These are phyloP conservation scores for Cassiopea xamachana DNA, from an alignment of 30 jellyfish, hydroid and myxozoan genomes.

Conservation along the genomic window DNA sequence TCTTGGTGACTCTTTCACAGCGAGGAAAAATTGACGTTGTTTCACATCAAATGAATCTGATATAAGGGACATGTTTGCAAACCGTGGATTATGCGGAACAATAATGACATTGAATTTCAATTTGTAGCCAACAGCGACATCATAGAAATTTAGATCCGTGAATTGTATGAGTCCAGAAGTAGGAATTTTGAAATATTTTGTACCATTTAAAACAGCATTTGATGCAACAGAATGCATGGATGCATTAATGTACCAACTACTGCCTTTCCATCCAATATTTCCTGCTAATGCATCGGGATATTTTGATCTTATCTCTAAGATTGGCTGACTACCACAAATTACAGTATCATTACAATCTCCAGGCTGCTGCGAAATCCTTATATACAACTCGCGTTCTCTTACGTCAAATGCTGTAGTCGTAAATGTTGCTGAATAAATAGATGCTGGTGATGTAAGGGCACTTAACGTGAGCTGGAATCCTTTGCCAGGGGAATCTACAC, in stretches of 20 bases:
- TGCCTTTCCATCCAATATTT: conserved; percentile 77
- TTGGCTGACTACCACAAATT: conserved; percentile 86
- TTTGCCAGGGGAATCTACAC: conserved; percentile 77
- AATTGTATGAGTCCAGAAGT: conserved; percentile 70
- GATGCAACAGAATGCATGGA: conserved; percentile 63
- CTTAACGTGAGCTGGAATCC: conserved; percentile 55
- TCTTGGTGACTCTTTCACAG: conserved; percentile 53
- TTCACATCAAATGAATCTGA: conserved; percentile 78
- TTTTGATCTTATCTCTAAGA: conserved; percentile 69
- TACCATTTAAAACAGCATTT: conserved; percentile 68
- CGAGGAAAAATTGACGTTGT: conserved; percentile 74
- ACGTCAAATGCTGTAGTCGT: conserved; percentile 69
- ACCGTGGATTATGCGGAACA: conserved; percentile 60
- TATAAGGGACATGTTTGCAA: conserved; percentile 55
- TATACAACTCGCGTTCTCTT: conserved; percentile 63
- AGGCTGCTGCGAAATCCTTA: conserved; percentile 81
- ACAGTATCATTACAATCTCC: conserved; percentile 89
- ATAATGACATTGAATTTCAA: conserved; percentile 56
- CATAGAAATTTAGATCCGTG: conserved; percentile 63
- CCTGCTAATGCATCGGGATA: conserved; percentile 82
- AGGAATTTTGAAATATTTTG: conserved; percentile 49
- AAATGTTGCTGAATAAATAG: conserved; percentile 51
- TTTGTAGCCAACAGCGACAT: conserved; percentile 63
- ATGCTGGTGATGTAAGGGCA: conserved; percentile 68
- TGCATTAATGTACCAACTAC: conserved; percentile 76